phyloP scores from a whole-genome alignment of 2,113 vertebrate species.

The Pterocles orientalis region DNA sequence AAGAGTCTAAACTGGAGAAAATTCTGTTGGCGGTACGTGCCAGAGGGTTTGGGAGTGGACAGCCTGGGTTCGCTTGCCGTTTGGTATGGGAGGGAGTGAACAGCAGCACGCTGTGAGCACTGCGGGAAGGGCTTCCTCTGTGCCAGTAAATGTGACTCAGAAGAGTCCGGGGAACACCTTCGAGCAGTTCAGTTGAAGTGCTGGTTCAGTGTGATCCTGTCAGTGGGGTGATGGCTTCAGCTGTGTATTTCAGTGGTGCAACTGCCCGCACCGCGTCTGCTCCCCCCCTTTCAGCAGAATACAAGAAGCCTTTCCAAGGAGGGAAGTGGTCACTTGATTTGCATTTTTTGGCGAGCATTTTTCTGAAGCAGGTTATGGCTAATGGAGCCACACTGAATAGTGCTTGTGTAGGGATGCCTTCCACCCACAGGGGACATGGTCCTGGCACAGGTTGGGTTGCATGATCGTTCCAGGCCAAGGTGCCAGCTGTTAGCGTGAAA shows the following conservation, averaged over 20 bases:
- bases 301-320: not conserved
- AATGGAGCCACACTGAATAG: fast-evolving
- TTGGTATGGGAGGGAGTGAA: not conserved
- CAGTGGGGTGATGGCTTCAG: fast-evolving
- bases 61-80: fast-evolving
- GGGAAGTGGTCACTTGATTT: not conserved
- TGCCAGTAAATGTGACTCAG: not conserved
- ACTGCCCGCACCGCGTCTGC: not conserved
- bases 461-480: not conserved
- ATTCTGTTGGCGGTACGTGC: not conserved
- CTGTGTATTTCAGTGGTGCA: not conserved
- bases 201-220: not conserved
- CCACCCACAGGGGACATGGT: not conserved
- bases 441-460: not conserved
- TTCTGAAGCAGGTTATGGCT: not conserved
- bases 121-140: not conserved
- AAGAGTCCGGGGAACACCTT: not conserved
- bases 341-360: not conserved
- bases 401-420: not conserved
- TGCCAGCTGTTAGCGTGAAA: not conserved
- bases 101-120: fast-evolving
- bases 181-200: not conserved
- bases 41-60: not conserved
- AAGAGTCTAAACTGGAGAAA: not conserved
- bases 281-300: not conserved